Evolutionary conservation across 1,140 invertebrate species (phyloP), one percentile per base, ranked within the genome.

Genomic region (Drosophila murphyi): DNA sequence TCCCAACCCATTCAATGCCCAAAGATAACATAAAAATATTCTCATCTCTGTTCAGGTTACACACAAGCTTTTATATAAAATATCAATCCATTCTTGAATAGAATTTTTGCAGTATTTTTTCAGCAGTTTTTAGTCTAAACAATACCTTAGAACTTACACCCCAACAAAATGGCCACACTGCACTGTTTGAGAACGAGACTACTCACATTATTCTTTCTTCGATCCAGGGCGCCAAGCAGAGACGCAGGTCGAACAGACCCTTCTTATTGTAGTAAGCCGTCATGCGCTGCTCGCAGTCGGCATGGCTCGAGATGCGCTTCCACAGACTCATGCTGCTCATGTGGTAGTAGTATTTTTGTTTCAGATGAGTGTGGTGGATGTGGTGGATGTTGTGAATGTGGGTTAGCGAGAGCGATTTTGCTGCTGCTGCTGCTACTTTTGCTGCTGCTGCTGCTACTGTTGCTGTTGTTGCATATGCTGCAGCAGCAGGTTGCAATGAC

Each of bases 181-280:
- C 31, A 48, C 43, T 34, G 12, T 43, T 43, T n/a, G 39, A 52
- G 28, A 28, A 29, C 50, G n/a, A 20, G 20, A 63, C 77, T 92
- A 92, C 92, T 90, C 80, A 90, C 90, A 92, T 91, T 80, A 92
- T 91, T 76, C 80, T 78, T 62, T 92, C 82, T 82, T 92, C 92
- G 70, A 92, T 92, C 92, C 91, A 92, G 60, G 80, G 73, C 71
- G 91, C 91, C 72, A 92, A 79, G 70, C 79, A 82, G 57, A 89
- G 70, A 54, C 92, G 92, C 78, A 92, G 72, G 63, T 92, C 92
- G 29, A 82, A 74, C 35, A 91, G 87, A 68, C 90, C 90, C 76
- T 92, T 91, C 72, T 90, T 89, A 63, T 92, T 86, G 73, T 92
- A 92, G 76, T 90, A 92, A 59, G 85, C 72, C 74, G 79, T 77